Evolutionary conservation across 2,113 vertebrate species (phyloP).

Genomic region (Callionymus lyra): DNA sequence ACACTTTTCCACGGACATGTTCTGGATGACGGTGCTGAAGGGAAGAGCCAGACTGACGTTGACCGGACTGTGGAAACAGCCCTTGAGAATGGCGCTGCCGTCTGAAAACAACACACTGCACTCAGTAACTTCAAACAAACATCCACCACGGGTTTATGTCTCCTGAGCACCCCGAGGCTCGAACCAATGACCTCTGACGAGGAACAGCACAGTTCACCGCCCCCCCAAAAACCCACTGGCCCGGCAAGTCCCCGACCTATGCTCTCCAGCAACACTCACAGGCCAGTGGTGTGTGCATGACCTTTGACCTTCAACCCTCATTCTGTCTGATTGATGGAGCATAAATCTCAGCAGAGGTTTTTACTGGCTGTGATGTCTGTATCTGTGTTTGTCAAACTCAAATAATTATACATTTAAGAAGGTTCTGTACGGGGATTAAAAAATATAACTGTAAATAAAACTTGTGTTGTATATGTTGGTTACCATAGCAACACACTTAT

Average conservation of each 20-base stretch:
- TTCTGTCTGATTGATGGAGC: slow-evolving; percentile 10
- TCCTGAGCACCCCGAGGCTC: slow-evolving; percentile 23
- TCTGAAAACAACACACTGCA: slow-evolving; percentile 62
- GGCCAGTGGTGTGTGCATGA: slow-evolving; percentile 19
- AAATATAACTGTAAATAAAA: no score
- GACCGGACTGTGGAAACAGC: slow-evolving; percentile 81
- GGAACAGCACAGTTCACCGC: slow-evolving; percentile 13
- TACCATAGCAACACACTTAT: no score
- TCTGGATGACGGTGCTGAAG: slow-evolving; percentile 71
- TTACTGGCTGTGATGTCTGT: no score
- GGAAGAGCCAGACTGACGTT: slow-evolving; percentile 86
- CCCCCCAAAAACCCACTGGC: not conserved
- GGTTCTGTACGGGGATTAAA: no score
- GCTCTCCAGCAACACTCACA: slow-evolving; percentile 13
- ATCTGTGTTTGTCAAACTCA: no score
- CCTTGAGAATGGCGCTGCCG: slow-evolving; percentile 89
- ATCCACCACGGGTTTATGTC: slow-evolving; percentile 1
- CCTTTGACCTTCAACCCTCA: slow-evolving; percentile 18
- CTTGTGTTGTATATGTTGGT: no score
- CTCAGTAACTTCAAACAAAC: not conserved
- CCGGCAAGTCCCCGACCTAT: slow-evolving; percentile 13
- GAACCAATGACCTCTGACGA: slow-evolving; percentile 24
- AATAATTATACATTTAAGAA: no score
- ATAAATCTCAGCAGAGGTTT: not conserved
- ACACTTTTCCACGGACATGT: slow-evolving; percentile 91